Evolutionary conservation across 2,113 vertebrate species (phyloP).

Genomic region (Cinclus mexicanus): DNA sequence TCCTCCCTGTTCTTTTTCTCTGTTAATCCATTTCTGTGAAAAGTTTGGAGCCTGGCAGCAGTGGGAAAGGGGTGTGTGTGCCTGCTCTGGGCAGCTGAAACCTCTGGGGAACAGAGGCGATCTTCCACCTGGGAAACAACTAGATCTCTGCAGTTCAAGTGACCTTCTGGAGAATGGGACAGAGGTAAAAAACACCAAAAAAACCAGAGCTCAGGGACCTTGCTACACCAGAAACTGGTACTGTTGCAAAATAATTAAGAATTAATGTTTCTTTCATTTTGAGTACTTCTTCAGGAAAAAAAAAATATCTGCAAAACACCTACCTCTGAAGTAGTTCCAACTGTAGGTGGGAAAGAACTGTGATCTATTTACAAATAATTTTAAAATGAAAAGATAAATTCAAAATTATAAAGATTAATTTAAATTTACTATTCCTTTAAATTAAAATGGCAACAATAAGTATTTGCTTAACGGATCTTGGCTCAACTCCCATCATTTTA

Average conservation of each 20-base stretch:
- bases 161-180: not conserved
- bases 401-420: not conserved
- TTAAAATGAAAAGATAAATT: not conserved
- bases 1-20: not conserved
- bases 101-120: not conserved
- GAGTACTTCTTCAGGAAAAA: not conserved
- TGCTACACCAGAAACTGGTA: not conserved
- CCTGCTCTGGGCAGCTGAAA: not conserved
- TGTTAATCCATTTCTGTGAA: not conserved
- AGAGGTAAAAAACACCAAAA: not conserved
- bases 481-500: not conserved
- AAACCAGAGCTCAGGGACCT: rapidly evolving
- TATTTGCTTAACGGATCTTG: not conserved
- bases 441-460: not conserved
- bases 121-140: not conserved
- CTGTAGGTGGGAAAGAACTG: not conserved
- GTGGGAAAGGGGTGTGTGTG: not conserved
- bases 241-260: not conserved
- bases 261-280: not conserved
- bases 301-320: not conserved
- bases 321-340: not conserved
- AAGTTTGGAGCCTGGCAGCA: not conserved
- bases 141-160: not conserved
- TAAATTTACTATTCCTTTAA: not conserved
- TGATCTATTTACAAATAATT: not conserved